These are phyloP conservation scores for Gephyroberyx darwinii DNA, from an alignment of 2,797 vertebrate genomes.

Conservation along the genomic window DNA sequence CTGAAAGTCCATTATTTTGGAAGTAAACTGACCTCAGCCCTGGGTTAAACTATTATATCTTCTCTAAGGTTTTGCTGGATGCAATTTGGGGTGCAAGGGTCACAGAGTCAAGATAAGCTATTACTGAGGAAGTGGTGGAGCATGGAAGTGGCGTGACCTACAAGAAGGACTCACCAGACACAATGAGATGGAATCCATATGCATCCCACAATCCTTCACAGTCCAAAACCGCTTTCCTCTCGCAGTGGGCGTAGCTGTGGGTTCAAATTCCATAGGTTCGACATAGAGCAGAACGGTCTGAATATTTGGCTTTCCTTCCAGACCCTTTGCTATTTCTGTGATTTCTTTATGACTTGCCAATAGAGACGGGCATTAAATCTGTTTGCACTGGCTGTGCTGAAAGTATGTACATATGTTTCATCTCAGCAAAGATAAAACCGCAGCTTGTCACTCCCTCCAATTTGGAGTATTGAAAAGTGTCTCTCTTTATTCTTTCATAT, in stretches of 20 bases:
- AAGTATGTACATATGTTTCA: conserved; percentile 57
- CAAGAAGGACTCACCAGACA: conserved; percentile 30
- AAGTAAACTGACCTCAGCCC: background rate
- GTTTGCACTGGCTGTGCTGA: conserved; percentile 56
- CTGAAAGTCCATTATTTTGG: too few species aligned
- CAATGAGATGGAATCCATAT: conserved; percentile 60
- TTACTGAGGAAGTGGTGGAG: conserved; percentile 48
- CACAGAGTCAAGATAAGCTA: conserved; percentile 15
- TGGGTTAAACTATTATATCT: background rate
- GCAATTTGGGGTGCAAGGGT: conserved; percentile 28
- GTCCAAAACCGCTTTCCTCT: conserved; percentile 41
- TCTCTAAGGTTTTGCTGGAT: conserved; percentile 7
- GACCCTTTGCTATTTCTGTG: conserved; percentile 52
- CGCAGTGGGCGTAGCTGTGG: conserved; percentile 46
- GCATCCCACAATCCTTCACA: conserved; percentile 52
- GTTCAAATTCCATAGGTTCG: conserved; percentile 57
- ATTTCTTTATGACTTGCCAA: conserved; percentile 60
- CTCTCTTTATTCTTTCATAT: conserved; percentile 39
- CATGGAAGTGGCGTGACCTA: conserved; percentile 35
- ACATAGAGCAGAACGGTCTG: conserved; percentile 47
- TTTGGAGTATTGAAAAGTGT: conserved; percentile 36
- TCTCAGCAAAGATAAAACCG: conserved; percentile 62
- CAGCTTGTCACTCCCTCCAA: conserved; percentile 43
- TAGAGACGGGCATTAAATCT: conserved; percentile 60
- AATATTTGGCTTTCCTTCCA: conserved; percentile 57